These are phyloP conservation scores for Xiphorhynchus elegans DNA, from an alignment of 2,113 vertebrate species.

Conservation along the genomic window DNA sequence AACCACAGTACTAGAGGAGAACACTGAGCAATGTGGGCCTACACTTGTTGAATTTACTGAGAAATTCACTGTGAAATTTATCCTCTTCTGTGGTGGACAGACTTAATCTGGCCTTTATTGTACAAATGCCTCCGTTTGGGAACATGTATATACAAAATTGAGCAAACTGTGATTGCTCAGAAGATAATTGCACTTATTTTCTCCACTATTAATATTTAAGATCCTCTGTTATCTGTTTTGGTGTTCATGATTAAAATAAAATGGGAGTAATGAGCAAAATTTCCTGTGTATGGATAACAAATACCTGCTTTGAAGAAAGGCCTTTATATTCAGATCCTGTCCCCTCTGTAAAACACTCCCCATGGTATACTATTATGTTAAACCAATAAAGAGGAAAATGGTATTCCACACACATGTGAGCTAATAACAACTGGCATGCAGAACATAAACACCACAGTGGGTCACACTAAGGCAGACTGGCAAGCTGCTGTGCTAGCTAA, in stretches of 20 bases:
- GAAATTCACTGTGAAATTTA: background rate
- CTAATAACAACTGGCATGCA: conserved; percentile 72
- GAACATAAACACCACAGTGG: conserved; percentile 68
- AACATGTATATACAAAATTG: background rate
- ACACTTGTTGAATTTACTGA: background rate
- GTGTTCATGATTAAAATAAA: background rate
- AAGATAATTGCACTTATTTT: background rate
- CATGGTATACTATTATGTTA: conserved; percentile 38
- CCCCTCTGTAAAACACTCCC: conserved; percentile 30
- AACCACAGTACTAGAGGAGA: background rate
- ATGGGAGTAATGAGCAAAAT: background rate
- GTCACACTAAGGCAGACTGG: conserved; percentile 35
- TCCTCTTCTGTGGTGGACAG: background rate
- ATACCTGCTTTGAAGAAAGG: conserved; percentile 24
- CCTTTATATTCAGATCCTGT: conserved; percentile 7
- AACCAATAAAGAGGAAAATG: conserved; percentile 64
- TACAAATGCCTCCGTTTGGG: background rate
- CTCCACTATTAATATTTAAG: background rate
- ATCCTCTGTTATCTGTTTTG: background rate
- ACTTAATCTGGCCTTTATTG: background rate
- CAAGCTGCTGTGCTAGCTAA: conserved; percentile 61
- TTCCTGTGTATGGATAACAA: background rate
- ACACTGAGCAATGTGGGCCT: background rate
- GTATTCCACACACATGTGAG: conserved; percentile 46
- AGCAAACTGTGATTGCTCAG: background rate